Percentiles rank a stretch among this genome's conserved stretches.
Evolutionary conservation across 2,113 vertebrate genomes (phyloP).

Genomic region (Paraplagusia blochii): DNA sequence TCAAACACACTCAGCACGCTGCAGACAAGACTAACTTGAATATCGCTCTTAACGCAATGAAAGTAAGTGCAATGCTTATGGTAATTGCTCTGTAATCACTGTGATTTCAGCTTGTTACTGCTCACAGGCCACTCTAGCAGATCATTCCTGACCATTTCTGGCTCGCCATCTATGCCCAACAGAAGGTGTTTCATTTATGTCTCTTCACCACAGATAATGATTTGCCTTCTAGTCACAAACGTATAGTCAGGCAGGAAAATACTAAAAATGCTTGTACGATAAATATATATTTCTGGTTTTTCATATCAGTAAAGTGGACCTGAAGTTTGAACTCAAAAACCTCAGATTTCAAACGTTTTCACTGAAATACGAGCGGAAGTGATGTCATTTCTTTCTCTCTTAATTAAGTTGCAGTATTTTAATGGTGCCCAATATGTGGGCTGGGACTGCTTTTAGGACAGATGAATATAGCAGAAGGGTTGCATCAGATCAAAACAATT

Average conservation of each 20-base stretch:
- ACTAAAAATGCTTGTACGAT: neutral
- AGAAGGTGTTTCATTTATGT: conserved; percentile 17
- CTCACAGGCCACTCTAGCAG: conserved; percentile 9
- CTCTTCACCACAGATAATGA: neutral
- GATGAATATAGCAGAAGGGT: too few species aligned
- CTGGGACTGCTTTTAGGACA: too few species aligned
- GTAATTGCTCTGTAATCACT: conserved; percentile 29
- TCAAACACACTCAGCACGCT: conserved; percentile 87
- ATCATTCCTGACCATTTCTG: conserved; percentile 25
- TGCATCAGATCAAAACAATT: too few species aligned
- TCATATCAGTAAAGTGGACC: too few species aligned
- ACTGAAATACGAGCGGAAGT: too few species aligned
- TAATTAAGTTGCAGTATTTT: too few species aligned
- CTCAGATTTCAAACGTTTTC: too few species aligned
- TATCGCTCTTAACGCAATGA: conserved; percentile 91
- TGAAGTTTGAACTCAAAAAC: too few species aligned
- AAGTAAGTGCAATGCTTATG: conserved; percentile 71
- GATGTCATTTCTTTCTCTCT: too few species aligned
- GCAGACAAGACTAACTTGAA: conserved; percentile 85
- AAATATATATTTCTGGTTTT: neutral
- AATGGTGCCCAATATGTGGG: too few species aligned
- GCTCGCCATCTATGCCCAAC: conserved; percentile 3
- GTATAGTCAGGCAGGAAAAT: neutral
- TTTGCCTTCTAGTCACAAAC: neutral
- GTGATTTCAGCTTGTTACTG: conserved; percentile 33